Evolutionary conservation across 2,113 vertebrate species (phyloP).

Genomic region (Chiloscyllium plagiosum): DNA sequence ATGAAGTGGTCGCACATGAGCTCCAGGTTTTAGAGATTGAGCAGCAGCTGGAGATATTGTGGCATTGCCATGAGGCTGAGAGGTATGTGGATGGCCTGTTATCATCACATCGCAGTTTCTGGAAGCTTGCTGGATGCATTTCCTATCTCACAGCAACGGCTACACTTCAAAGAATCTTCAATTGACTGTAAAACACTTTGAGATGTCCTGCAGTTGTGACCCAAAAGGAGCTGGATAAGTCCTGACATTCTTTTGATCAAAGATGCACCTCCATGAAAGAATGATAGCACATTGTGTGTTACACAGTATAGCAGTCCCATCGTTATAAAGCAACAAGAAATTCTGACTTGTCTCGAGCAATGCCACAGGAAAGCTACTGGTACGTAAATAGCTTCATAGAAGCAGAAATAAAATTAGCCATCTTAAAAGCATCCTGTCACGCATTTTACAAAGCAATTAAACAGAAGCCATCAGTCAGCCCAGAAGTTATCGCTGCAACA

Average conservation of each 20-base stretch:
- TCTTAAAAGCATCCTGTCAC: slow-evolving; percentile 30
- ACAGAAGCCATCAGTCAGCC: slow-evolving; percentile 6
- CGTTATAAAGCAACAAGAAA: background rate
- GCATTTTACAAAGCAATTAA: background rate
- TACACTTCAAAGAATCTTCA: background rate
- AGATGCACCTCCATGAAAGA: background rate
- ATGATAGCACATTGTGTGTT: background rate
- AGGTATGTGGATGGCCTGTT: no score
- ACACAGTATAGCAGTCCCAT: no score
- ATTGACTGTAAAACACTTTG: background rate
- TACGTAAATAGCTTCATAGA: background rate
- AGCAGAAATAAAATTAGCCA: slow-evolving; percentile 23
- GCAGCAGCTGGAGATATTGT: no score
- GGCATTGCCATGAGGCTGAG: no score
- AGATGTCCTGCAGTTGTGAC: background rate
- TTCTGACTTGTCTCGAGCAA: background rate
- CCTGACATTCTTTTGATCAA: background rate
- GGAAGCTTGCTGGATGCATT: background rate
- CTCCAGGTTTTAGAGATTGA: no score
- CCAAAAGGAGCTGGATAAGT: background rate
- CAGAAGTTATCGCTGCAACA: background rate
- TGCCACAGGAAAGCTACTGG: background rate
- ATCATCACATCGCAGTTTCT: background rate
- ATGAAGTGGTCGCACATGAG: no score
- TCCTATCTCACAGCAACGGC: background rate